phyloP scores from a whole-genome alignment of 2,888 invertebrate species.

The Diadromus collaris region DNA sequence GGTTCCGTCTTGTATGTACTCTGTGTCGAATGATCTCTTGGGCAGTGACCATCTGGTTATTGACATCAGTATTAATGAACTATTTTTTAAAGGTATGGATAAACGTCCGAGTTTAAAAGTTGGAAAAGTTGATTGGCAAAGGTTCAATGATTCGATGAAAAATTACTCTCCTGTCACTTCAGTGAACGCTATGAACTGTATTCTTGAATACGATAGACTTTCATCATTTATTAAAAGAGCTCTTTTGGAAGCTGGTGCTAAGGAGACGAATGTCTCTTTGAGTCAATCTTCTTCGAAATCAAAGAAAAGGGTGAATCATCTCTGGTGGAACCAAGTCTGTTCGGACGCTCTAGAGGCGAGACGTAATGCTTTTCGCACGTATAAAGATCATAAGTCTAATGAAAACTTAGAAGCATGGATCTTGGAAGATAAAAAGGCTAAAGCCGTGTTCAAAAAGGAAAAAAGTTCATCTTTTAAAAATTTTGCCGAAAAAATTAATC shows the following conservation, averaged over 20 bases:
- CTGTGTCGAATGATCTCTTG: not conserved
- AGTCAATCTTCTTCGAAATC: no score
- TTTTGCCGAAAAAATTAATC: no score
- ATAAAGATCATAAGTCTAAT: not conserved
- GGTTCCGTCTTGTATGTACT: not conserved
- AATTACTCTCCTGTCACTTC: no score
- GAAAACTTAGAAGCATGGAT: not conserved
- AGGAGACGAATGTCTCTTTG: not conserved
- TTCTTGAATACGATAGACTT: no score
- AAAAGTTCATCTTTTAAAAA: constrained; percentile 8
- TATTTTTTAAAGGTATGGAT: no score
- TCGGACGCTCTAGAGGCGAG: not conserved
- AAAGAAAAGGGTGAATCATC: not conserved
- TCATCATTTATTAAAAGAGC: not conserved
- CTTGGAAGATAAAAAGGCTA: not conserved
- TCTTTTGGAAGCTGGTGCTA: not conserved
- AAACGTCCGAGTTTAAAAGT: not conserved
- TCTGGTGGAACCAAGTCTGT: not conserved
- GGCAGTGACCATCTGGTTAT: no score
- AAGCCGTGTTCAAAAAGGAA: no score
- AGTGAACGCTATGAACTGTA: no score
- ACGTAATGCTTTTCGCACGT: not conserved
- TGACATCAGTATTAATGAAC: not conserved
- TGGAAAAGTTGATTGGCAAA: no score
- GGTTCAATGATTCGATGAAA: no score